Evolutionary conservation across 2,888 invertebrate species (phyloP), one percentile per base, ranked within the genome.

Genomic region (Caenorhabditis sulstoni): DNA sequence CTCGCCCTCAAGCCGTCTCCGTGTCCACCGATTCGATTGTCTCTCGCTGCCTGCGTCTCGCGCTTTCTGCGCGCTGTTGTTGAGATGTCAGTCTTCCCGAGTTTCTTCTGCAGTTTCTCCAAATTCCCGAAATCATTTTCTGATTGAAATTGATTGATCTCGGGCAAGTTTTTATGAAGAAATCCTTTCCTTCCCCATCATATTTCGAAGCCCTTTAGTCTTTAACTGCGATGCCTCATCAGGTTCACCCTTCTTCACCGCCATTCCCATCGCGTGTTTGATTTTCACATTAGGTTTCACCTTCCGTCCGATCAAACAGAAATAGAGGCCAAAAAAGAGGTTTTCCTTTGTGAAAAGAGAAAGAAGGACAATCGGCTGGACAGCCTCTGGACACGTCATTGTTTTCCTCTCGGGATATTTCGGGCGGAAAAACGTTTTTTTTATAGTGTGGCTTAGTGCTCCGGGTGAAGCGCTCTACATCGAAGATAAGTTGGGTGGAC

Each of bases 41-140:
- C 47, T 62, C 45, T 59, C 35, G 12, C 39, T 45, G 41, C 45
- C 73, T 66, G 66, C 55, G 64, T 67, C 61, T 67, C 61, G n/a
- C 45, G 9, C 62, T 39, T 49, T 57, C 37, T 16, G 22, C 44
- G 49, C 62, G 44, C n/a, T 62, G 47, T 61, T 29, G 29, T 53
- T 22, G 23, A n/a, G 18, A 20, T 49, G 11, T 53, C 49, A 39
- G 23, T 65, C 66, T 29, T 74, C 52, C 73, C 29, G 29, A 29
- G 29, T 29, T 29, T 29, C 29, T 29, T 29, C 29, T 29, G 4
- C 29, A 29, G 29, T 29, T 29, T 29, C 29, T 29, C 29, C 29
- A 3, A 29, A 29, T 29, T 29, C 29, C 29, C 29, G 4, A 29
- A 29, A 29, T 7, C 4, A 29, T 29, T 29, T 29, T 7, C 29